Evolutionary conservation across 1,140 invertebrate genomes (phyloP).

Genomic region (Sinella curviseta): DNA sequence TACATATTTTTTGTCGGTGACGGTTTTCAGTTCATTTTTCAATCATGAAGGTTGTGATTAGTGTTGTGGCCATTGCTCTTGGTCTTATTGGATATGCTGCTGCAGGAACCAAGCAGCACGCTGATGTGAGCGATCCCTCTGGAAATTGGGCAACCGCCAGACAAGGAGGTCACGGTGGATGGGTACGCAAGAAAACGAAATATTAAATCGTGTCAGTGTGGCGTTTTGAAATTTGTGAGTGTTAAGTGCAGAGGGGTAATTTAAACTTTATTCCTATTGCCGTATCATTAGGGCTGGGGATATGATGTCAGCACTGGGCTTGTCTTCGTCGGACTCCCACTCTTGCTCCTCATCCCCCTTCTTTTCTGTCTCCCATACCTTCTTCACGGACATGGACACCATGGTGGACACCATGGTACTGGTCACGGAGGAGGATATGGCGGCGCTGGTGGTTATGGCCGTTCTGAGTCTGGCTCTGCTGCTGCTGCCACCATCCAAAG

Average conservation of each 20-base stretch:
- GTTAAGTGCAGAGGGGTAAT: background rate
- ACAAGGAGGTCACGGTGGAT: constrained; percentile 22
- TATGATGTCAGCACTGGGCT: constrained; percentile 36
- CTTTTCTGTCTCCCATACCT: constrained; percentile 37
- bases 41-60: constrained; percentile 34
- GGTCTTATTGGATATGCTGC: constrained; percentile 24
- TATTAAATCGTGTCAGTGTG: background rate
- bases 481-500: constrained; percentile 30
- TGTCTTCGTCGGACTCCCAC: constrained; percentile 36
- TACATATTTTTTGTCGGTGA: background rate
- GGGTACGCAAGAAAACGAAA: background rate
- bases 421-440: constrained; percentile 15
- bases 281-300: constrained; percentile 32
- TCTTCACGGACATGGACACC: constrained; percentile 22
- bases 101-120: constrained; percentile 32
- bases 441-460: constrained; percentile 31
- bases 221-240: background rate
- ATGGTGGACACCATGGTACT: background rate
- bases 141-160: constrained; percentile 22
- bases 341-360: constrained; percentile 35
- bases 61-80: constrained; percentile 26
- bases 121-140: constrained; percentile 28
- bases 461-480: background rate
- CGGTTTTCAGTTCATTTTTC: background rate
- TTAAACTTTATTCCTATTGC: background rate